Percentiles rank a stretch among this genome's conserved stretches.
phyloP scores from a whole-genome alignment of 1,140 invertebrate genomes.

The Aphelenchoides fujianensis region DNA sequence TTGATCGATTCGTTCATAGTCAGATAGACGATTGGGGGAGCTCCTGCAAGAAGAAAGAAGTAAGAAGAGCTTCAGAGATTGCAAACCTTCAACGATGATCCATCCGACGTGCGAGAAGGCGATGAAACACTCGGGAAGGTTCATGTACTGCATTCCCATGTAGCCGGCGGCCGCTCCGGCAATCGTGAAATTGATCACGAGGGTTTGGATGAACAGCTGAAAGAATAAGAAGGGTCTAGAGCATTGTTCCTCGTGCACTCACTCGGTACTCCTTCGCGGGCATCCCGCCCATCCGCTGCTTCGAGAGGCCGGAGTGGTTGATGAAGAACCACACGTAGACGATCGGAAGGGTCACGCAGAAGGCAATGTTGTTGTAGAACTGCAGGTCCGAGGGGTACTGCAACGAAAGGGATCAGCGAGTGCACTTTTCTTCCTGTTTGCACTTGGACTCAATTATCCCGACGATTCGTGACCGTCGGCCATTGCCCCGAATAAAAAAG shows the following conservation, averaged over 20 bases:
- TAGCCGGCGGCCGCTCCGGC: neutral
- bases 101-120: neutral
- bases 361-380: neutral
- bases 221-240: no score
- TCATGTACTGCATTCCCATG: neutral
- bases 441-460: no score
- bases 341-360: neutral
- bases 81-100: neutral
- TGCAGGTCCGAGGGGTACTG: neutral
- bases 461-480: no score
- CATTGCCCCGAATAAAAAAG: no score
- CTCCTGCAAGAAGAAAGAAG: neutral
- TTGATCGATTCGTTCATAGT: neutral
- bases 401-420: neutral
- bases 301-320: neutral
- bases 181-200: neutral
- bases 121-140: neutral
- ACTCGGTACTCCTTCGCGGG: neutral
- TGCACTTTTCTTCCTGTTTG: no score
- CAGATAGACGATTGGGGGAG: conserved; percentile 7
- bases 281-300: neutral
- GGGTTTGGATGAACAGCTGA: neutral
- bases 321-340: neutral
- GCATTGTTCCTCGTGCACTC: no score
- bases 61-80: neutral